Conservation (phyloP, 2,113 vertebrate species). For the Pipa parva region DNA sequence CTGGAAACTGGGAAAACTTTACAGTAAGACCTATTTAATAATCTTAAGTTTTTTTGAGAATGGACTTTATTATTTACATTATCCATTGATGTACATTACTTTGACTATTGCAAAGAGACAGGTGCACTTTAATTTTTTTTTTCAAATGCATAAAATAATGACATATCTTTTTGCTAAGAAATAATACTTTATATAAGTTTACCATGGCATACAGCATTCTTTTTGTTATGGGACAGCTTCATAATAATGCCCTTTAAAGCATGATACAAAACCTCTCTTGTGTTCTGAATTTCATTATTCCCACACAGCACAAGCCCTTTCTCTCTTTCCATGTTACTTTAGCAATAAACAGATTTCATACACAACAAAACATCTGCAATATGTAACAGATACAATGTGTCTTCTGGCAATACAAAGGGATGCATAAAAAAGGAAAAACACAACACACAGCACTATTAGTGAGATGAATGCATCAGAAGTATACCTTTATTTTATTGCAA, state of each 20-base stretch:
- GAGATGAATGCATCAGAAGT: constrained; percentile 22
- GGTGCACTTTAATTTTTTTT: too few relatives aligned
- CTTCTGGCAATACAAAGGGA: constrained; percentile 4
- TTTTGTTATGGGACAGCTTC: constrained; percentile 10
- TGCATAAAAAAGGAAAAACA: constrained; percentile 25
- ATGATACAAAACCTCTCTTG: constrained; percentile 28
- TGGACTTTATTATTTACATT: too few relatives aligned
- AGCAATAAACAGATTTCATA: constrained; percentile 21
- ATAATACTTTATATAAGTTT: constrained; percentile 4
- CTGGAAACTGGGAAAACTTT: too few relatives aligned
- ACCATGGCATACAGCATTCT: constrained; percentile 14
- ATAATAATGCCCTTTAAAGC: constrained; percentile 23
- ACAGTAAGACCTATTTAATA: too few relatives aligned
- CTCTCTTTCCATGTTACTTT: constrained; percentile 26
- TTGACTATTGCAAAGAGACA: too few relatives aligned
- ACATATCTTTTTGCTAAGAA: not conserved
- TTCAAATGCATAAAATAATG: not conserved
- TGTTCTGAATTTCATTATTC: constrained; percentile 14
- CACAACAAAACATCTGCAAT: constrained; percentile 21
- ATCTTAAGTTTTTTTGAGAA: too few relatives aligned
- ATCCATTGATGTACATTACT: too few relatives aligned
- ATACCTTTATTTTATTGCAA: constrained; percentile 24
- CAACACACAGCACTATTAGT: constrained; percentile 31
- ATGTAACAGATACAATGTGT: not conserved
- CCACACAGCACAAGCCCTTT: constrained; percentile 7